Conservation (phyloP, 2,797 vertebrate species). For the Aerospiza tachiro region DNA sequence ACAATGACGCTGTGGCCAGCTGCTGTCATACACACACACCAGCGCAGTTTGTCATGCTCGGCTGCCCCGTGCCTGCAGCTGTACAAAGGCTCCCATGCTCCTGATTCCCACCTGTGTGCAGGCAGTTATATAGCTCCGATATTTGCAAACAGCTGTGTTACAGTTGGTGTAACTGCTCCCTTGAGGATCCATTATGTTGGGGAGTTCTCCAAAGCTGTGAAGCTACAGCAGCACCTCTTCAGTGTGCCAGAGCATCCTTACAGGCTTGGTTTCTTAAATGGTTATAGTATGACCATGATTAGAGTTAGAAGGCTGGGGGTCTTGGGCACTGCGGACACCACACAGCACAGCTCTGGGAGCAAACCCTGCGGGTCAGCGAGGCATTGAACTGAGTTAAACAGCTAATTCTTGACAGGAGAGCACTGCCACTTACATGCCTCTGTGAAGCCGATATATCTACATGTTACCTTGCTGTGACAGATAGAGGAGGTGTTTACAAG, state of each 20-base stretch:
- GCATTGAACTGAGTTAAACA: not conserved
- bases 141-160: not conserved
- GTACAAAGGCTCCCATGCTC: not conserved
- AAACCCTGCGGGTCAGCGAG: not conserved
- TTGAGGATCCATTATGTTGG: not conserved
- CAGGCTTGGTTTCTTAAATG: not conserved
- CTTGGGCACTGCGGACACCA: not conserved
- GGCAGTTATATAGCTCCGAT: not conserved
- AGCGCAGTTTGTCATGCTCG: not conserved
- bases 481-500: not conserved
- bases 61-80: not conserved
- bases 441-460: rapidly evolving
- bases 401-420: not conserved
- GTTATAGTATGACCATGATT: not conserved
- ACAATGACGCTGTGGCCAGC: not conserved
- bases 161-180: not conserved
- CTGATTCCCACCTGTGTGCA: not conserved
- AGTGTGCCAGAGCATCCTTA: not conserved
- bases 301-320: not conserved
- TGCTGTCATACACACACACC: not conserved
- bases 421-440: not conserved
- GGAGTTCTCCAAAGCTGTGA: not conserved
- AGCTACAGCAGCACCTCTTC: not conserved
- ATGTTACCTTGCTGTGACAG: not conserved
- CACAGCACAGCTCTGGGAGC: not conserved